A percentile compares a stretch with the other conserved stretches of the same genome.
Conservation (phyloP, 2,888 invertebrate genomes). For the Carabus problematicus region DNA sequence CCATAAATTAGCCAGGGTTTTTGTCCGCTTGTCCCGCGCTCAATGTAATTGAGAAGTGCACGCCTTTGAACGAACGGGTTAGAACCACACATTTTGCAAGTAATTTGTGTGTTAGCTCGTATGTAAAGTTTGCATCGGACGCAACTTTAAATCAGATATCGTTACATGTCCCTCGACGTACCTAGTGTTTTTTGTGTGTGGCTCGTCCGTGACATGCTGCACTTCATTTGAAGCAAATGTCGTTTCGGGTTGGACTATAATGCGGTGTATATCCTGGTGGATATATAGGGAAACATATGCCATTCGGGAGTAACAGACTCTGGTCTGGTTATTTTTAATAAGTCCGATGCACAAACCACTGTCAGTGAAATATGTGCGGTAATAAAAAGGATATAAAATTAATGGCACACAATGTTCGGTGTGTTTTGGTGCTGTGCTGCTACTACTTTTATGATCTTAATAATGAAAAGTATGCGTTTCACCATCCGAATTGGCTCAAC, state of each 20-base stretch:
- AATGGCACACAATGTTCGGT: constrained; percentile 29
- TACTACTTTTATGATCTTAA: constrained; percentile 29
- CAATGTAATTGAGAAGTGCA: constrained; percentile 34
- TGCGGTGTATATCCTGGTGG: constrained; percentile 4
- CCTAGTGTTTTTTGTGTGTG: background rate
- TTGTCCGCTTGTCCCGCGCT: constrained; percentile 22
- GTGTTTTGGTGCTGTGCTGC: constrained; percentile 18
- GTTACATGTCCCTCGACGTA: background rate
- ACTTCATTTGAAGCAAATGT: constrained; percentile 24
- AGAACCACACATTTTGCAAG: constrained; percentile 26
- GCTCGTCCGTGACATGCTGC: constrained; percentile 15
- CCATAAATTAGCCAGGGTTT: constrained; percentile 34
- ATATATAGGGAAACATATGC: constrained; percentile 1
- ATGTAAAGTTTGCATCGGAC: constrained; percentile 18
- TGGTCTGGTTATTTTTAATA: constrained; percentile 17
- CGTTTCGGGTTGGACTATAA: background rate
- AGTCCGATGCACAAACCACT: constrained; percentile 33
- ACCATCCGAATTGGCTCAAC: background rate
- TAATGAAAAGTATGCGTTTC: constrained; percentile 26
- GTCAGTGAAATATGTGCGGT: constrained; percentile 33
- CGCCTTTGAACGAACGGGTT: constrained; percentile 16
- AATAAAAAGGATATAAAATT: constrained; percentile 37
- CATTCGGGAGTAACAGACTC: constrained; percentile 11
- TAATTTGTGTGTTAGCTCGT: constrained; percentile 25
- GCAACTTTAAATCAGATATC: background rate